Evolutionary conservation across 2,888 invertebrate genomes (phyloP).

Genomic region (Calameuta pallipes): DNA sequence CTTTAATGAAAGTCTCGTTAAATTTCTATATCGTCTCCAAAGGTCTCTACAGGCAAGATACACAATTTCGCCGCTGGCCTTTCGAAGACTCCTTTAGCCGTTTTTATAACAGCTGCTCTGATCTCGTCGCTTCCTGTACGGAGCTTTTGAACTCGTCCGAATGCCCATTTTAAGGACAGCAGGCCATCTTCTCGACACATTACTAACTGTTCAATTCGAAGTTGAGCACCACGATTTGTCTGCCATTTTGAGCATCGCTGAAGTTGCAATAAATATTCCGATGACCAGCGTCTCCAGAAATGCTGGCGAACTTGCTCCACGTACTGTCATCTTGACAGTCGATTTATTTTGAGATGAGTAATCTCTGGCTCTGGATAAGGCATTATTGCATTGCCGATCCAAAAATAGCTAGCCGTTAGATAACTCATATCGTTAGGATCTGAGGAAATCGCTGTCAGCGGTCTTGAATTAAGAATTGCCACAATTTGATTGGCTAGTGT

Average conservation of each 20-base stretch:
- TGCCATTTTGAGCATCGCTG: slow-evolving; percentile 23
- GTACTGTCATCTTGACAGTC: slow-evolving; percentile 26
- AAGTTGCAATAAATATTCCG: slow-evolving; percentile 23
- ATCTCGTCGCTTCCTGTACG: too few species aligned
- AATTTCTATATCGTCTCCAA: neutral
- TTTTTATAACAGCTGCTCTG: too few species aligned
- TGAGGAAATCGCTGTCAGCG: slow-evolving; percentile 23
- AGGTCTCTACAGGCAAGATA: neutral
- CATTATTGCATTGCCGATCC: slow-evolving; percentile 20
- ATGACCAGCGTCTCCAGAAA: slow-evolving; percentile 32
- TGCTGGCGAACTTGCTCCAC: slow-evolving; percentile 22
- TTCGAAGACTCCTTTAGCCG: too few species aligned
- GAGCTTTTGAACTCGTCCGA: too few species aligned
- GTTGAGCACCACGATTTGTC: neutral
- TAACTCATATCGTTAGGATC: slow-evolving; percentile 23
- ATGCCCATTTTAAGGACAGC: too few species aligned
- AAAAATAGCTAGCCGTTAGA: slow-evolving; percentile 26
- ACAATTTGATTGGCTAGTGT: slow-evolving; percentile 23
- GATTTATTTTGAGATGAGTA: slow-evolving; percentile 14
- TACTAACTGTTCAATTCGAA: neutral
- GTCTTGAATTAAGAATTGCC: slow-evolving; percentile 28
- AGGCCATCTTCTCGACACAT: too few species aligned
- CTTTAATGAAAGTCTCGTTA: too few species aligned
- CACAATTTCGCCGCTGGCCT: too few species aligned
- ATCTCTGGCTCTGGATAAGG: slow-evolving; percentile 17